A percentile compares a stretch with the other conserved stretches of the same genome.
Conservation (phyloP, 2,797 vertebrate genomes). For the Pteropus rufus region DNA sequence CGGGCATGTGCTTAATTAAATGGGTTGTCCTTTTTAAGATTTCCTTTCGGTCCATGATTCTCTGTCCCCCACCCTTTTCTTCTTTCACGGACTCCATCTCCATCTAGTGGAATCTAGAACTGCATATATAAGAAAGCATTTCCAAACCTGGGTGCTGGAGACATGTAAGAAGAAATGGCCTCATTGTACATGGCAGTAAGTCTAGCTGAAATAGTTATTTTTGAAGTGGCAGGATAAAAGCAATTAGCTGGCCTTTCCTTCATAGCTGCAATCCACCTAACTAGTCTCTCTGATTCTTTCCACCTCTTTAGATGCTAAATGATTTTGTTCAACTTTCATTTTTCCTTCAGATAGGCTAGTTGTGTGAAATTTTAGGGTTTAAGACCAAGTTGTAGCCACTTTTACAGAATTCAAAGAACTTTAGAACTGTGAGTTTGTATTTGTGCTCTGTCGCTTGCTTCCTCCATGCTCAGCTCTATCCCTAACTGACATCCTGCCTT, state of each 20-base stretch:
- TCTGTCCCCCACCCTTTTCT: not conserved
- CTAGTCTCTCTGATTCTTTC: slow-evolving; percentile 12
- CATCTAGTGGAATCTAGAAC: not conserved
- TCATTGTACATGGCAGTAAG: not conserved
- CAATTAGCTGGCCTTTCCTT: slow-evolving; percentile 1
- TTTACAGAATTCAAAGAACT: not conserved
- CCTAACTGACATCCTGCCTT: not conserved
- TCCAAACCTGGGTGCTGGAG: not conserved
- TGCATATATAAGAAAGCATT: slow-evolving; percentile 11
- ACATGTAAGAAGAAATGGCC: slow-evolving; percentile 24
- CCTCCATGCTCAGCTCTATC: not conserved
- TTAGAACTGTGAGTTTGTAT: slow-evolving; percentile 12
- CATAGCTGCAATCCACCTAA: not conserved
- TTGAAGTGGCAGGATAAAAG: slow-evolving; percentile 33
- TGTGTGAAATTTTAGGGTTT: slow-evolving; percentile 5
- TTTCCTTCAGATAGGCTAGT: not conserved
- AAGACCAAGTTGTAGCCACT: not conserved
- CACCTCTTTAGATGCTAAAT: not conserved
- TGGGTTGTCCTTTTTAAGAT: slow-evolving; percentile 9
- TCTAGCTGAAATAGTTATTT: slow-evolving; percentile 34
- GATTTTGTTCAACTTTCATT: slow-evolving; percentile 12
- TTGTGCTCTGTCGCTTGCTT: not conserved
- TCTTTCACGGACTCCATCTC: not conserved
- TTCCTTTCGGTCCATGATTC: slow-evolving; percentile 6
- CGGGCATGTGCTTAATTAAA: not conserved